Evolutionary conservation across 2,113 vertebrate species (phyloP), one percentile per base, ranked within the genome.

Genomic region (Megaptera novaeangliae): DNA sequence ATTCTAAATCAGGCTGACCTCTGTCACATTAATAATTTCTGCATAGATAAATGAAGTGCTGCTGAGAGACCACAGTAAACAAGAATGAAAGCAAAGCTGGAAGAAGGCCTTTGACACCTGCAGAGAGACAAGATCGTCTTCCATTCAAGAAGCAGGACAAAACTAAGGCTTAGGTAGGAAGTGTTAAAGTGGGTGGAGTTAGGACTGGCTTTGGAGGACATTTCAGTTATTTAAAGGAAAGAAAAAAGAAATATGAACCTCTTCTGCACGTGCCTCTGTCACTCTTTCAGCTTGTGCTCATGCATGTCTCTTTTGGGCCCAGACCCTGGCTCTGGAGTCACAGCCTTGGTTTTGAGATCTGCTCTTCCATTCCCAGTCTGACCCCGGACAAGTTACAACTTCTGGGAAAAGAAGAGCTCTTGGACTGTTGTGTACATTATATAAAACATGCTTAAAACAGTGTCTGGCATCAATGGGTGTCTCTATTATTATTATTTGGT

Each of bases 1-100:
- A 82, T 55, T 82, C 52, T 93, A 64, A 80, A 57, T 87, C 75
- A 91, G 36, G 2, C 25, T 46, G 36, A 5, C 13, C 25, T 71
- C 57, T 21, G 59, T 94, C 87, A 59, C 41, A 44, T 92, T 41
- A 94, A 86, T 86, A 95, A 83, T 92, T 80, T 86, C 83, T 90
- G 83, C 5, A 84, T 63, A 90, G 87, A 80, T 90, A 80, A 91
- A 86, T 68, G 61, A 83, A 89, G 72, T 29, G 20, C 61, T 63
- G 21, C 81, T 31, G 55, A 75, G 41, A 89, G 41, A 57, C 6
- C 83, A 90, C 8, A 46, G 31, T 39, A 71, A 91, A 82, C 18
- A 34, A 74, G 27, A 69, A 83, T 21, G 44, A 89, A 49, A n/a
- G 49, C 34, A 18, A 59, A 18, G 13, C 8, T 12, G 27, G 13